These are phyloP conservation scores for Toxostoma redivivum DNA, from an alignment of 2,113 vertebrate genomes.

Conservation along the genomic window DNA sequence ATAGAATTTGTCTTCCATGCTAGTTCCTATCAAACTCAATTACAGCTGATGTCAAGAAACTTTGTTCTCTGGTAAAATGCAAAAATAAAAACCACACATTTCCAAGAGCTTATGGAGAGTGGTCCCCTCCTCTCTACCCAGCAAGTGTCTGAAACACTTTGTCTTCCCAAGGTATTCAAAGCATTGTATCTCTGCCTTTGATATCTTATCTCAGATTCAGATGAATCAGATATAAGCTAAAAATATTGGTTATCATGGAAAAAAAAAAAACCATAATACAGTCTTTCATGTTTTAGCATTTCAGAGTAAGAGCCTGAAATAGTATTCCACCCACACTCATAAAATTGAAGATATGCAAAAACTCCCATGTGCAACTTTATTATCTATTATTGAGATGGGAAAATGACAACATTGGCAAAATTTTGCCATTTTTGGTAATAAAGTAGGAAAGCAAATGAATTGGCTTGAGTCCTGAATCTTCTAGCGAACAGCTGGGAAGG, in stretches of 20 bases:
- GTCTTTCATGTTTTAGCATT: conserved; percentile 47
- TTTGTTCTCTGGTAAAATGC: neutral
- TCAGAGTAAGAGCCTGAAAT: conserved; percentile 56
- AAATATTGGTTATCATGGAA: conserved; percentile 28
- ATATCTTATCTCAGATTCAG: neutral
- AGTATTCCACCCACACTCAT: conserved; percentile 45
- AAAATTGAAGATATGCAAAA: conserved; percentile 51
- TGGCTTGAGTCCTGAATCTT: conserved; percentile 3
- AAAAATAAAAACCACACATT: neutral
- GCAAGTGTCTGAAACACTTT: neutral
- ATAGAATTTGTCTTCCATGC: neutral
- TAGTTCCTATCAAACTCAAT: neutral
- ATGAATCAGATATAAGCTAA: conserved; percentile 56
- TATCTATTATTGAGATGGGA: conserved; percentile 54
- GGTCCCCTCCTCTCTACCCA: neutral
- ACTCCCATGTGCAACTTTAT: conserved; percentile 54
- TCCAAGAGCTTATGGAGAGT: neutral
- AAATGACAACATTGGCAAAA: conserved; percentile 60
- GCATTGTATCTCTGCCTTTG: neutral
- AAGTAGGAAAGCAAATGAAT: conserved; percentile 51
- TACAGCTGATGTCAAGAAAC: neutral
- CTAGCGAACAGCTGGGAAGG: conserved; percentile 46
- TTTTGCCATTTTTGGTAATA: conserved; percentile 63
- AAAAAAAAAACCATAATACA: neutral
- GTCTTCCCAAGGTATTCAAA: neutral